Evolutionary conservation across 1,140 invertebrate species (phyloP), one percentile per base, ranked within the genome.

Genomic region (Leptoteleia sp.): DNA sequence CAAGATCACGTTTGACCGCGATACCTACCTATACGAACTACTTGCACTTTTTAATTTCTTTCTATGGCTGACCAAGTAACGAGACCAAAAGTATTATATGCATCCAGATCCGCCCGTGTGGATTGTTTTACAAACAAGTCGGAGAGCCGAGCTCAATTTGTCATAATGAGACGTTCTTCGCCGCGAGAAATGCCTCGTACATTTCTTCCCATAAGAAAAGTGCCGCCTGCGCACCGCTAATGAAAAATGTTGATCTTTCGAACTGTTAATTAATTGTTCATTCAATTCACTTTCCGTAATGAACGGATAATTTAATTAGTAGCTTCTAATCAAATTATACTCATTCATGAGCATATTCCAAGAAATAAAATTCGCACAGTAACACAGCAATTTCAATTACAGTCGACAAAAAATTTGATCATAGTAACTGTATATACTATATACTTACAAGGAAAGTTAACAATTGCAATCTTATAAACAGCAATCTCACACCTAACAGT

Each of bases 1-100:
- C 72, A 75, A 76, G 77, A 81, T 79, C 64, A 70, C 52, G 71
- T 79, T 62, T 59, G 65, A 71, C 54, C 59, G 54, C 59, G 42
- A 80, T 70, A 64, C 59, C 22, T 62, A 45, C 9, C 48, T 59
- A n/a, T 15, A 15, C 35, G 64, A 55, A 76, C 64, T 68, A 71
- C 75, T 77, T 71, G 75, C 65, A 59, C 65, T 77, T 77, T 76
- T 76, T 54, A 57, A 65, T 65, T 77, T 52, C 16, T 37, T 15
- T 59, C 59, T 19, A 38, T 47, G 52, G 13, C 54, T 54, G 45
- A 12, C 64, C 11, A 25, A 27, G 40, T 65, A 71, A 67, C 47
- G 40, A 68, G 64, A 68, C 22, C 62, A 68, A 62, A 68, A 55
- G 55, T 70, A 77, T 77, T 77, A 77, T 77, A 77, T 70, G 73